A percentile compares a stretch with the other conserved stretches of the same genome.
phyloP scores from a whole-genome alignment of 2,888 invertebrate species.

The Gandaritis pyraliata region DNA sequence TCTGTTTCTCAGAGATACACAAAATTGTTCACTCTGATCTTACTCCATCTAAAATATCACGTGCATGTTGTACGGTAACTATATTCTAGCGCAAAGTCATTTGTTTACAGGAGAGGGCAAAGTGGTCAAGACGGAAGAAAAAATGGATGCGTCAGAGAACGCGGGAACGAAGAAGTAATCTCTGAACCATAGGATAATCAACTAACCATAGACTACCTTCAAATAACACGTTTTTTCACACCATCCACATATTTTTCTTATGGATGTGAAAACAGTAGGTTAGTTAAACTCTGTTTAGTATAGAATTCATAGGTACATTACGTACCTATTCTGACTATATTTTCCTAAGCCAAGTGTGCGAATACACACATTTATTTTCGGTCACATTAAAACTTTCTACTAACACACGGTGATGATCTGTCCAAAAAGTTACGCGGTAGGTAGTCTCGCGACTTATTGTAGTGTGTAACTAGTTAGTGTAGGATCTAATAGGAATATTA shows the following conservation, averaged over 20 bases:
- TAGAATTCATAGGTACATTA: slow-evolving; percentile 27
- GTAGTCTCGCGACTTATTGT: slow-evolving; percentile 50
- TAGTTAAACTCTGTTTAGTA: slow-evolving; percentile 17
- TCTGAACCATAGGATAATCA: slow-evolving; percentile 13
- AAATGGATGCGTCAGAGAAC: slow-evolving; percentile 71
- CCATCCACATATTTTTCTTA: slow-evolving; percentile 1
- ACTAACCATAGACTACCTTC: slow-evolving; percentile 21
- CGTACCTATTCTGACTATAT: slow-evolving; percentile 46
- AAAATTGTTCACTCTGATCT: slow-evolving; percentile 53
- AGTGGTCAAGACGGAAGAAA: slow-evolving; percentile 80
- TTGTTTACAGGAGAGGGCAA: slow-evolving; percentile 75
- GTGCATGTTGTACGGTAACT: background rate
- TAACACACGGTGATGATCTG: slow-evolving; percentile 71
- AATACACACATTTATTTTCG: slow-evolving; percentile 54
- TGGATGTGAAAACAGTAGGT: slow-evolving; percentile 13
- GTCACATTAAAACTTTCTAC: slow-evolving; percentile 52
- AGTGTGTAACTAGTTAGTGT: slow-evolving; percentile 50
- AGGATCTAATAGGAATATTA: slow-evolving; percentile 52
- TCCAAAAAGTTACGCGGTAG: slow-evolving; percentile 64
- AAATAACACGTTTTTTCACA: slow-evolving; percentile 18
- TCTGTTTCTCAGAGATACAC: too few relatives aligned
- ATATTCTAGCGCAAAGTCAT: background rate
- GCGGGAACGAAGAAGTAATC: slow-evolving; percentile 63
- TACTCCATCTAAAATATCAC: background rate
- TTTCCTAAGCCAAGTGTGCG: slow-evolving; percentile 49